phyloP scores from a whole-genome alignment of 2,113 vertebrate genomes.

The Elanus axillaris region DNA sequence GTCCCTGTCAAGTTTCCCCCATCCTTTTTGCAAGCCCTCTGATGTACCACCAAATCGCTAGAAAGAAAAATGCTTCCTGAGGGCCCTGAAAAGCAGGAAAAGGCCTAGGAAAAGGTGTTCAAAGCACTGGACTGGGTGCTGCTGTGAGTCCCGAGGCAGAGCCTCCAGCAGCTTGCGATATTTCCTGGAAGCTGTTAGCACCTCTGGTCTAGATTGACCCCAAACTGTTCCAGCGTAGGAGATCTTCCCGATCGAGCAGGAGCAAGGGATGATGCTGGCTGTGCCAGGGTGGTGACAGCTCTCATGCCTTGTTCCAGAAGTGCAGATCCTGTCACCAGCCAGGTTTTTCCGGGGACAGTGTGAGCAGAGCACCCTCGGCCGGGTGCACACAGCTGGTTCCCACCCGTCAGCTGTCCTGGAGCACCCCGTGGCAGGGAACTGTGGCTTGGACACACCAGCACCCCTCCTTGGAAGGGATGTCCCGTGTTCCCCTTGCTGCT shows the following conservation, averaged over 20 bases:
- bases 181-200: neutral
- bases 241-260: neutral
- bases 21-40: neutral
- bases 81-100: neutral
- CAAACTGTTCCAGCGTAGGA: neutral
- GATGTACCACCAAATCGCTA: neutral
- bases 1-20: neutral
- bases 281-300: neutral
- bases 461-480: neutral
- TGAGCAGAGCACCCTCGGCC: neutral
- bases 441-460: neutral
- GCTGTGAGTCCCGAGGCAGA: neutral
- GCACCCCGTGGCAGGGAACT: too few species aligned
- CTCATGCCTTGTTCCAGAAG: neutral
- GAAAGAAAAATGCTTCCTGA: neutral
- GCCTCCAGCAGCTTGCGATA: neutral
- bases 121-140: neutral
- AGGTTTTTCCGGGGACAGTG: neutral
- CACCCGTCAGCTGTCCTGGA: neutral
- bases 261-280: neutral
- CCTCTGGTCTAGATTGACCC: too few species aligned
- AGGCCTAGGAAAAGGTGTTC: neutral
- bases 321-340: fast-evolving
- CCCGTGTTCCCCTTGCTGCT: neutral
- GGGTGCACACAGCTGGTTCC: neutral